phyloP scores from a whole-genome alignment of 2,888 invertebrate genomes.

The Liodrosophila aerea region DNA sequence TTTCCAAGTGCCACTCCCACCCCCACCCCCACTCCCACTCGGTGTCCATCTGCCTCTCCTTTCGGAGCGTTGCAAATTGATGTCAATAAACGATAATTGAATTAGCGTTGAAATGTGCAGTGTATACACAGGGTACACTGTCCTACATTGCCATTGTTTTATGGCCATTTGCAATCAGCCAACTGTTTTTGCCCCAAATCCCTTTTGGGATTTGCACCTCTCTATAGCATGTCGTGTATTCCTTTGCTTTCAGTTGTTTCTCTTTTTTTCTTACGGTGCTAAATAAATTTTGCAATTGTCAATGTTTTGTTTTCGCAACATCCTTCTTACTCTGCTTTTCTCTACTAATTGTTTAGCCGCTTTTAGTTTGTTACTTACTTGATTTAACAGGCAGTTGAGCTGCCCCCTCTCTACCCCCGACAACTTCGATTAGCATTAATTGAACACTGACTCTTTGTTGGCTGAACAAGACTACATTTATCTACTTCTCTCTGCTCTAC shows the following conservation, averaged over 20 bases:
- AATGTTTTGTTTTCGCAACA: constrained; percentile 42
- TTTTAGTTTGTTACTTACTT: constrained; percentile 58
- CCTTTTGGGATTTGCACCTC: constrained; percentile 14
- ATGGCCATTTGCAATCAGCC: constrained; percentile 41
- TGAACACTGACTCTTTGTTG: constrained; percentile 61
- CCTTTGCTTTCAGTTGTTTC: constrained; percentile 4
- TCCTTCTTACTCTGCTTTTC: constrained; percentile 6
- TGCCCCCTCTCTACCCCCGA: constrained; percentile 18
- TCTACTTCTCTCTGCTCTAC: constrained; percentile 11
- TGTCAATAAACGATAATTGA: constrained; percentile 80
- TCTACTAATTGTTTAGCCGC: constrained; percentile 59
- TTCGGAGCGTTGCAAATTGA: constrained; percentile 57
- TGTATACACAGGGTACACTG: constrained; percentile 59
- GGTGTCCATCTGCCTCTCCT: constrained; percentile 13
- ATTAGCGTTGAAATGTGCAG: constrained; percentile 71
- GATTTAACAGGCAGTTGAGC: constrained; percentile 37
- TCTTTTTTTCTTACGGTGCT: constrained; percentile 9
- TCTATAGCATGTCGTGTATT: constrained; percentile 23
- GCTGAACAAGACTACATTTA: constrained; percentile 37
- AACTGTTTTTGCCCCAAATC: neutral
- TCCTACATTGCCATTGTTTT: constrained; percentile 60
- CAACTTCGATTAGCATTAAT: constrained; percentile 71
- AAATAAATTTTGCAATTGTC: constrained; percentile 51
- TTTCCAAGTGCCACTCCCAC: constrained; percentile 24
- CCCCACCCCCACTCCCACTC: neutral